Percentiles rank a stretch among this genome's conserved stretches.
Conservation (phyloP, 1,140 invertebrate species). For the Achatina immaculata region DNA sequence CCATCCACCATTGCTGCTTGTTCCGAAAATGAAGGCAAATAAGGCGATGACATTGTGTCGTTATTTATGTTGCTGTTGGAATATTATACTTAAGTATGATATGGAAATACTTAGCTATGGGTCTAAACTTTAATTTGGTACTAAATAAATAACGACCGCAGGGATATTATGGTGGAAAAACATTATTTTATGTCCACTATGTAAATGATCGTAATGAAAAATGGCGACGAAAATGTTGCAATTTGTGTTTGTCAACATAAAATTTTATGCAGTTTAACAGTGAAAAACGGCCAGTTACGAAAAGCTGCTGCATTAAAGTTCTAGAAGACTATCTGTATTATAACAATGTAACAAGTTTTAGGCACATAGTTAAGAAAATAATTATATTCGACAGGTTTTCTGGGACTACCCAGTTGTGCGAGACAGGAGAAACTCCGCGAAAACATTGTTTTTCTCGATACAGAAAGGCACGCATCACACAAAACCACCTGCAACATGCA, state of each 20-base stretch:
- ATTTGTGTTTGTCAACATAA: constrained; percentile 42
- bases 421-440: constrained; percentile 1
- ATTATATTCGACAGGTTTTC: not conserved
- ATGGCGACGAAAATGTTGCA: constrained; percentile 25
- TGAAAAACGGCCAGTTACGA: not conserved
- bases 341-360: not conserved
- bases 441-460: constrained; percentile 11
- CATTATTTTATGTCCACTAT: not conserved
- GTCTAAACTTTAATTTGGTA: not conserved
- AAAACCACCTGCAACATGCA: not conserved
- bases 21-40: not conserved
- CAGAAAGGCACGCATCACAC: not conserved
- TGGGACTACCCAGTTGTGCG: not conserved
- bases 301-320: not conserved
- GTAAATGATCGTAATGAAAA: constrained; percentile 16
- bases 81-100: not conserved
- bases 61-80: not conserved
- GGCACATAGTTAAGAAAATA: not conserved
- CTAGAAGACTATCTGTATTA: not conserved
- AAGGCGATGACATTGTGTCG: not conserved
- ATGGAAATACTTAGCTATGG: not conserved
- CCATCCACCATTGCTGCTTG: not conserved
- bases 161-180: not conserved
- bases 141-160: constrained; percentile 1
- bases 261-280: not conserved